Conservation (phyloP, 2,888 invertebrate genomes). For the Yponomeuta sedellus region DNA sequence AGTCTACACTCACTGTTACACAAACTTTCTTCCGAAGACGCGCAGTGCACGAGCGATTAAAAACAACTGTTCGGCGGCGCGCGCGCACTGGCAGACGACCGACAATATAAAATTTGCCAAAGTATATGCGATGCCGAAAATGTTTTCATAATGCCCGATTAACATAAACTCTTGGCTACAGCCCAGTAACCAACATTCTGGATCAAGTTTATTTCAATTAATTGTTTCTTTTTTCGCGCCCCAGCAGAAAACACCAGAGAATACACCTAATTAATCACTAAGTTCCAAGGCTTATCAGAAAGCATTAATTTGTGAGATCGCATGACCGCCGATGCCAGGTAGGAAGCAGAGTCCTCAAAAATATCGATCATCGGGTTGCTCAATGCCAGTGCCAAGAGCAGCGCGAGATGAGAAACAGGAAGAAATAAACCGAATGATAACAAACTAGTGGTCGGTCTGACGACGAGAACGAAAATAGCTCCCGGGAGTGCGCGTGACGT, state of each 20-base stretch:
- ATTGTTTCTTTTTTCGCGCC: conserved; percentile 5
- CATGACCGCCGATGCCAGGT: conserved; percentile 3
- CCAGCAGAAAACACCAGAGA: too few species aligned
- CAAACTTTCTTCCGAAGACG: conserved; percentile 34
- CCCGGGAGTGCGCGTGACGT: conserved; percentile 5
- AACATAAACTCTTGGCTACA: conserved; percentile 54
- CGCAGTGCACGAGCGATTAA: conserved; percentile 30
- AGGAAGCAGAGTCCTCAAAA: conserved; percentile 7
- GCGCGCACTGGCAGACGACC: conserved; percentile 41
- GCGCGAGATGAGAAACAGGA: conserved; percentile 44
- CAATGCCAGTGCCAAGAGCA: conserved; percentile 65
- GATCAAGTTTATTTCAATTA: conserved; percentile 34
- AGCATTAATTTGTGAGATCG: not conserved
- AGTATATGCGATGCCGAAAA: conserved; percentile 45
- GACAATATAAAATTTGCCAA: conserved; percentile 52
- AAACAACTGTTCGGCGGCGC: conserved; percentile 37
- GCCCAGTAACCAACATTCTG: conserved; percentile 48
- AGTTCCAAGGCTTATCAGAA: conserved; percentile 4
- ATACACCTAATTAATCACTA: conserved; percentile 9
- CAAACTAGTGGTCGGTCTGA: conserved; percentile 42
- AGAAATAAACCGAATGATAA: conserved; percentile 54
- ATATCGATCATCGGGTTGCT: conserved; percentile 14
- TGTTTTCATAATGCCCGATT: conserved; percentile 59
- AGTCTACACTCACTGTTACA: conserved; percentile 29
- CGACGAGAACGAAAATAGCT: conserved; percentile 57